A percentile compares a stretch with the other conserved stretches of the same genome.
phyloP scores from a whole-genome alignment of 2,888 invertebrate species.

The Entomobrya multifasciata region DNA sequence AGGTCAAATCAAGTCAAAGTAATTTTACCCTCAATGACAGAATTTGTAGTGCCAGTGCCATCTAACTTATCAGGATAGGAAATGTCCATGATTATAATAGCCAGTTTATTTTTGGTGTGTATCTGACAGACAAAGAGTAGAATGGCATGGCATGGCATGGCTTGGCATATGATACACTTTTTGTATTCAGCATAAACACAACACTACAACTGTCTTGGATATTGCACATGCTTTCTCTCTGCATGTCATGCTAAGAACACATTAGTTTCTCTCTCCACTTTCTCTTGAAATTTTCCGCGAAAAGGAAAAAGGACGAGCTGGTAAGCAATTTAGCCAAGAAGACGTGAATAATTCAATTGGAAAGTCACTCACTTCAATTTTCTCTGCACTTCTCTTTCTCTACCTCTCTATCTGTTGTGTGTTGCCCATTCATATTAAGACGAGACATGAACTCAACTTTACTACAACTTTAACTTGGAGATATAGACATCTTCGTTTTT shows the following conservation, averaged over 20 bases:
- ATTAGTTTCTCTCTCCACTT: background rate
- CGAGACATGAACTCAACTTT: background rate
- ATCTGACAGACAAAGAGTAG: too few relatives aligned
- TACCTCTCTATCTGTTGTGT: too few relatives aligned
- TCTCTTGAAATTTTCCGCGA: background rate
- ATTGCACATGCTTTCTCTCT: background rate
- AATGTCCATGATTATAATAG: too few relatives aligned
- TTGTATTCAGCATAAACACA: too few relatives aligned
- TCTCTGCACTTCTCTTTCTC: background rate
- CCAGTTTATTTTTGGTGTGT: too few relatives aligned
- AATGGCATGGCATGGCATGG: too few relatives aligned
- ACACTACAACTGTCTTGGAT: too few relatives aligned
- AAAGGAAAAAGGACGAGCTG: constrained; percentile 4
- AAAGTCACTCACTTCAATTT: constrained; percentile 52
- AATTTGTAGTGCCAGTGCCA: too few relatives aligned
- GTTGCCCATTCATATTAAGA: background rate
- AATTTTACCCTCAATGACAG: too few relatives aligned
- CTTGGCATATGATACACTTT: constrained; percentile 25
- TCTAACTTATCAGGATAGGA: too few relatives aligned
- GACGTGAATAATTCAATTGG: constrained; percentile 66
- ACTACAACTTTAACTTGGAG: background rate
- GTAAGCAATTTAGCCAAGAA: constrained; percentile 38
- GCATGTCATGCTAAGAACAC: background rate
- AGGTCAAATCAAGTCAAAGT: too few relatives aligned
- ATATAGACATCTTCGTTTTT: background rate